Conservation (phyloP, 2,113 vertebrate species). For the Salvelinus sp. region DNA sequence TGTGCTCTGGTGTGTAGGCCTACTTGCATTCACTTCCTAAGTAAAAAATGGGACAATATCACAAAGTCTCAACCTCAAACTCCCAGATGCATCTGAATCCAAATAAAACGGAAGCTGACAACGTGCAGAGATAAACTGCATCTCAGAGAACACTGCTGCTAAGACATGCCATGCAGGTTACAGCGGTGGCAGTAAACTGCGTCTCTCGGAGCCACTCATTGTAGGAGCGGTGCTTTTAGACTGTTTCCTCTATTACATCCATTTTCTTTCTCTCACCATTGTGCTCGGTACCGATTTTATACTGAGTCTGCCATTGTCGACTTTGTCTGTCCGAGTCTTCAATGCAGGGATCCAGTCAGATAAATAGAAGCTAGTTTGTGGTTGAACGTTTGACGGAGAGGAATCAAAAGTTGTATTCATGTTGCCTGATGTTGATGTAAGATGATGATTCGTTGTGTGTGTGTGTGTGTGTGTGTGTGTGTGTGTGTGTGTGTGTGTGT, state of each 20-base stretch:
- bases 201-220: constrained; percentile 8
- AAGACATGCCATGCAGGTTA: neutral
- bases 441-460: neutral
- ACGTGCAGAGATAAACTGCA: too few relatives aligned
- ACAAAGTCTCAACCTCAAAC: too few relatives aligned
- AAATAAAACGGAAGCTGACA: too few relatives aligned
- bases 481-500: neutral
- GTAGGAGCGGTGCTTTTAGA: neutral
- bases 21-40: too few relatives aligned
- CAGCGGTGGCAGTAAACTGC: neutral
- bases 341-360: constrained; percentile 15
- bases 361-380: constrained; percentile 37
- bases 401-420: neutral
- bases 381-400: neutral
- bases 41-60: too few relatives aligned
- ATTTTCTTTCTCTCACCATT: constrained; percentile 30
- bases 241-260: constrained; percentile 44
- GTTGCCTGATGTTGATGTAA: neutral
- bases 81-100: too few relatives aligned
- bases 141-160: too few relatives aligned
- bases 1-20: too few relatives aligned
- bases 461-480: neutral
- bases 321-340: constrained; percentile 35
- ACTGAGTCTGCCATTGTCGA: constrained; percentile 44
- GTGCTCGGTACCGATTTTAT: constrained; percentile 42